Percentiles rank a stretch among this genome's conserved stretches.
phyloP scores from a whole-genome alignment of 2,888 invertebrate species.

The Pyrgus malvae region DNA sequence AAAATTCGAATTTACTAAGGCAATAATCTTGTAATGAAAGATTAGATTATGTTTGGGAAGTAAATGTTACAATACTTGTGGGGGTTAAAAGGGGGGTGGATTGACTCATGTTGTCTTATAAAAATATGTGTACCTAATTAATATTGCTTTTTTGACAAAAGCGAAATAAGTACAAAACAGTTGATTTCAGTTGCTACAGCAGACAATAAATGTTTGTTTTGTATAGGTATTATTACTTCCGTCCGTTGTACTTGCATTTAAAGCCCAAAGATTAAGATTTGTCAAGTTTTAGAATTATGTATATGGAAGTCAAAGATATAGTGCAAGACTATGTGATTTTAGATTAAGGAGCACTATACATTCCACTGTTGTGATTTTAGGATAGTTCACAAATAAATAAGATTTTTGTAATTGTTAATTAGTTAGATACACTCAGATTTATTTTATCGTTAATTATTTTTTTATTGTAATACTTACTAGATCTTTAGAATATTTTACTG shows the following conservation, averaged over 20 bases:
- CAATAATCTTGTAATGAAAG: no score
- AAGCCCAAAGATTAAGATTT: constrained; percentile 61
- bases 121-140: constrained; percentile 1
- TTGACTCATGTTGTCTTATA: not conserved
- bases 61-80: not conserved
- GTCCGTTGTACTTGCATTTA: constrained; percentile 48
- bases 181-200: constrained; percentile 13
- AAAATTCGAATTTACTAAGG: no score
- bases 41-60: no score
- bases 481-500: constrained; percentile 3
- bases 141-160: constrained; percentile 14
- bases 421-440: constrained; percentile 7
- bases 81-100: not conserved
- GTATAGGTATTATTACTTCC: constrained; percentile 1
- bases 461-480: constrained; percentile 6
- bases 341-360: constrained; percentile 70
- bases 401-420: constrained; percentile 36
- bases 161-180: constrained; percentile 18
- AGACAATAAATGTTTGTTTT: constrained; percentile 12
- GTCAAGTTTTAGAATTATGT: constrained; percentile 38
- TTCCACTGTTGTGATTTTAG: constrained; percentile 77
- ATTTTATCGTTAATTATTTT: constrained; percentile 5
- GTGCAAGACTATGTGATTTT: constrained; percentile 74
- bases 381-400: constrained; percentile 54
- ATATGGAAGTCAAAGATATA: constrained; percentile 45